These are phyloP conservation scores for Acronicta leporina DNA, from an alignment of 2,888 invertebrate genomes.

Conservation along the genomic window DNA sequence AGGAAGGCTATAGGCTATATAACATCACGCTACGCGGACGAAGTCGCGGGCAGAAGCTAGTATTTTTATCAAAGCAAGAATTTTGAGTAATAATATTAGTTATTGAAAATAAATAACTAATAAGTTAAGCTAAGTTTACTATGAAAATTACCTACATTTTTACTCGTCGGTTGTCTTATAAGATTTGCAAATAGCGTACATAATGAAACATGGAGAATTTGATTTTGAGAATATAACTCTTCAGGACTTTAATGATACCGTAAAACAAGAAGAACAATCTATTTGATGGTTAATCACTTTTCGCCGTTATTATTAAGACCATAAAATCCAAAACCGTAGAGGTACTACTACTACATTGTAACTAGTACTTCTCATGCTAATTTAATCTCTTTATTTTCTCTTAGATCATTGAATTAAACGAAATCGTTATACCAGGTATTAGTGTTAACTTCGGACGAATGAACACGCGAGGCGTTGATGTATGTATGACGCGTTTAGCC, in stretches of 20 bases:
- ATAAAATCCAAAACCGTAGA: too few species aligned
- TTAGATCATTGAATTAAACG: background rate
- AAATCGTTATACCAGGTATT: background rate
- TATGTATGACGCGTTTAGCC: conserved; percentile 8
- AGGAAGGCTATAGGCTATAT: too few species aligned
- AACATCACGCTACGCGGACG: too few species aligned
- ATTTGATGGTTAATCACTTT: too few species aligned
- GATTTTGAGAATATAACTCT: background rate
- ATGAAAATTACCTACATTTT: background rate
- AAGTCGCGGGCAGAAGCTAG: too few species aligned
- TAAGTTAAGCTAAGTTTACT: background rate
- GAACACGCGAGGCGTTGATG: background rate
- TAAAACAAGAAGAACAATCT: too few species aligned
- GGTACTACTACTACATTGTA: too few species aligned
- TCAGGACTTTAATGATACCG: too few species aligned
- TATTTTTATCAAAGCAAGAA: background rate
- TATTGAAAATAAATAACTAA: too few species aligned
- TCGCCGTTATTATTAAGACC: too few species aligned
- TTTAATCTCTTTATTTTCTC: too few species aligned
- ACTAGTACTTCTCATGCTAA: too few species aligned
- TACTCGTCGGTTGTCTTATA: background rate
- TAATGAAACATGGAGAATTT: background rate
- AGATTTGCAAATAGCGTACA: background rate
- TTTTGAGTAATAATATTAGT: background rate
- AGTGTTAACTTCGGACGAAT: background rate